Percentiles rank a stretch among this genome's conserved stretches.
Evolutionary conservation across 2,113 vertebrate species (phyloP).

Genomic region (Halichoeres trimaculatus): DNA sequence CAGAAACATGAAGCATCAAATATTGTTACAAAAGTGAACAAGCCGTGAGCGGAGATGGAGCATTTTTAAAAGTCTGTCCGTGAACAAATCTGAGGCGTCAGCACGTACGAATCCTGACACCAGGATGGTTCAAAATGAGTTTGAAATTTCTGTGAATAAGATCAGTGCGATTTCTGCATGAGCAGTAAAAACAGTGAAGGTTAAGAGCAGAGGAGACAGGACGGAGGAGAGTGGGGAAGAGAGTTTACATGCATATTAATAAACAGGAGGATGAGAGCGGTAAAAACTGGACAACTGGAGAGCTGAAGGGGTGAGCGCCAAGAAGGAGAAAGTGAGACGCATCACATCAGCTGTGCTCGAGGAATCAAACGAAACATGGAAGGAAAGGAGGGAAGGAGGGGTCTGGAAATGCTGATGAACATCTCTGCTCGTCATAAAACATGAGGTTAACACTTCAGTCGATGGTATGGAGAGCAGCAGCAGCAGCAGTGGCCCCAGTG

Average conservation of each 20-base stretch:
- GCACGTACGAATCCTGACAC: background rate
- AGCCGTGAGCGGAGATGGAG: background rate
- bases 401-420: too few species aligned
- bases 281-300: background rate
- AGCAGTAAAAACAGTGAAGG: background rate
- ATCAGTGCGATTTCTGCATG: background rate
- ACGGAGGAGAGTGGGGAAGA: background rate
- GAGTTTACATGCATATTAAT: background rate
- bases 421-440: background rate
- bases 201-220: background rate
- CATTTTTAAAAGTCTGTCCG: background rate
- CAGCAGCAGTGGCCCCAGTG: background rate
- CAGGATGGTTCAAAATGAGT: background rate
- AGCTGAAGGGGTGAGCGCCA: conserved; percentile 18
- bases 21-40: background rate
- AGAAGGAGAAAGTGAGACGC: conserved; percentile 25
- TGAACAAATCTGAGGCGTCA: too few species aligned
- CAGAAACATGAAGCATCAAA: conserved; percentile 23
- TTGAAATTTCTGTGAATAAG: background rate
- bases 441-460: conserved; percentile 21
- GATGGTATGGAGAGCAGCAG: background rate
- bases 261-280: background rate
- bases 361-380: conserved; percentile 41
- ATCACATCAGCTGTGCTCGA: conserved; percentile 39
- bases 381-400: too few species aligned